Base-by-base conservation (phyloP, 1,140 invertebrate genomes). In the Conus ventricosus region DNA sequence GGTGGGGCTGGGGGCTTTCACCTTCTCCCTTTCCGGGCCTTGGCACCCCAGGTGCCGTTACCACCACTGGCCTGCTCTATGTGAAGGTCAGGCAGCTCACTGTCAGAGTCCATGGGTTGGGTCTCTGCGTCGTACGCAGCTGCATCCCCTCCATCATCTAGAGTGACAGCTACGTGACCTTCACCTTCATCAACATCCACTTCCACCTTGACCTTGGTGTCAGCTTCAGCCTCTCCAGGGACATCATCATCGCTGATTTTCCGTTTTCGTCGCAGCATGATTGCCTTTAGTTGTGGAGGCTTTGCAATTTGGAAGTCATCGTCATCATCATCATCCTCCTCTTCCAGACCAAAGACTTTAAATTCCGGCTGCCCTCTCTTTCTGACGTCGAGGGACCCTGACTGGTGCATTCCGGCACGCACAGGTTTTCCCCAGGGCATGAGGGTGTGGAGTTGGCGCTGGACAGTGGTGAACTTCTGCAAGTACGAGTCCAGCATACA, bases 341-440 rank as follows among this genome's bases (percentile, higher is more conserved):
- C 20, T 11, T 71, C 20, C 13, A 17, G 13, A 15, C 13, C 7
- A 17, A 54, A 15, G 23, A 81, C 55, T 4, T 20, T 5, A 27
- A 83, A 83, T 13, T 7, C 11, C 1, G 13, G 81, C 20, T 53
- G 53, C 5, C 82, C 57, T 27, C 82, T 84, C 54, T 63, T 60
- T n/a, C 27, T 84, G 4, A 4, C 4, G 51, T 84, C 82, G 5
- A 84, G 54, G 54, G 82, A 17, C 5, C n/a, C 57, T 5, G 82
- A 25, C 54, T 8, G 5, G 27, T 60, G 55, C 23, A 25, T 25
- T 8, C 82, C 82, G 3, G 55, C n/a, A 20, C 27, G 23, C 8
- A 84, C 55, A 15, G 82, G 82, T 63, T 84, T 84, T 8, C 82
- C 82, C 82, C 82, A 84, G 57, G 82, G 55, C 15, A 84, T 25